These are phyloP conservation scores for Thamnophis sirtalis DNA, from an alignment of 2,113 vertebrate species.

Conservation along the genomic window DNA sequence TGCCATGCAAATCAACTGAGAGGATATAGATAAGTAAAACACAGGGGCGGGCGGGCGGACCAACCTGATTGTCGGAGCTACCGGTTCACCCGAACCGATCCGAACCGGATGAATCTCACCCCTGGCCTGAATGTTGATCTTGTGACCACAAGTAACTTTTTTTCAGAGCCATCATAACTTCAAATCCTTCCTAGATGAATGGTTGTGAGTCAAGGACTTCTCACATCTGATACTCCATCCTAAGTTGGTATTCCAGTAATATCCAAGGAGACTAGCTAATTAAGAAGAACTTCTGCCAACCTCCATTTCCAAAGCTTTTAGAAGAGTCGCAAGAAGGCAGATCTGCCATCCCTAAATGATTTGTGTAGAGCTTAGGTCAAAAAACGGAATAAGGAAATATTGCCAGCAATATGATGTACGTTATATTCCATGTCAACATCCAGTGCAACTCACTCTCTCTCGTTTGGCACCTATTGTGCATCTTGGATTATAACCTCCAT, in stretches of 20 bases:
- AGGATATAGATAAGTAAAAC: too few relatives aligned
- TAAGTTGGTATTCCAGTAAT: background rate
- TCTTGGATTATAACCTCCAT: background rate
- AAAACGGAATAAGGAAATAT: background rate
- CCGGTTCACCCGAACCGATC: too few relatives aligned
- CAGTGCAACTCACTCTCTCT: background rate
- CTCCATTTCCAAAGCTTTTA: background rate
- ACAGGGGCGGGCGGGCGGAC: too few relatives aligned
- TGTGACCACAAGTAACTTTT: background rate
- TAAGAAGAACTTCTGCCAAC: background rate
- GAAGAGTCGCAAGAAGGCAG: background rate
- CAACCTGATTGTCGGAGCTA: too few relatives aligned
- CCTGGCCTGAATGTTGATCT: background rate
- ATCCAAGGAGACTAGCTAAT: background rate
- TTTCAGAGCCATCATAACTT: background rate
- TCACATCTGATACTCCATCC: background rate
- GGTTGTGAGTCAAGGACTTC: background rate
- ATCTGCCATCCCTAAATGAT: background rate
- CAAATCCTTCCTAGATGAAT: background rate
- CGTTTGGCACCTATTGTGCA: background rate
- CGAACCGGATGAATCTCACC: too few relatives aligned
- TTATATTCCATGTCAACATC: background rate
- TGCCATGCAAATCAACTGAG: too few relatives aligned
- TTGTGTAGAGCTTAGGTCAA: background rate
- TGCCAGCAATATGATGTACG: background rate